phyloP scores from a whole-genome alignment of 2,113 vertebrate species.

The Anolis carolinensis region DNA sequence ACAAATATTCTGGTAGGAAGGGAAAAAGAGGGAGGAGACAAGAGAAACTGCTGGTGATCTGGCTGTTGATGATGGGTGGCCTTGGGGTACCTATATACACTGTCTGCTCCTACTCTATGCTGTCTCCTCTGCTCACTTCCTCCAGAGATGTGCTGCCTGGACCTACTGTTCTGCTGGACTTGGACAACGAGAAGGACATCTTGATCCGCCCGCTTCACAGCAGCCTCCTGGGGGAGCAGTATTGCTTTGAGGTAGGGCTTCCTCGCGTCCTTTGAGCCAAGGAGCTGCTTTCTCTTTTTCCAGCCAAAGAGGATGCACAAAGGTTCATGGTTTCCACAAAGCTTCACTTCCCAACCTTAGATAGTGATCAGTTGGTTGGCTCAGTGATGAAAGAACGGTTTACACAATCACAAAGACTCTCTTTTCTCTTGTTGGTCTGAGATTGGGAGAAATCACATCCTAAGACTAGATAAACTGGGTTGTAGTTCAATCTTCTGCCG shows the following conservation, averaged over 20 bases:
- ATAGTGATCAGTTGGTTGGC: not conserved
- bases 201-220: constrained; percentile 87
- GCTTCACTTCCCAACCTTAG: not conserved
- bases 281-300: too few relatives aligned
- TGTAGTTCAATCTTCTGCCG: not conserved
- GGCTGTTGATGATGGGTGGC: not conserved
- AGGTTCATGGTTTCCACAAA: not conserved
- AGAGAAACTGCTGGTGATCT: too few relatives aligned
- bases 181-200: constrained; percentile 81
- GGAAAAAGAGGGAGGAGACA: too few relatives aligned
- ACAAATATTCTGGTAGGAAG: too few relatives aligned
- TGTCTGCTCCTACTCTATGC: not conserved
- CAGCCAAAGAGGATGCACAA: too few relatives aligned
- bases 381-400: not conserved
- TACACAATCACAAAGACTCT: not conserved
- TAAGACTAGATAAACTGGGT: not conserved
- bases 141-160: constrained; percentile 44
- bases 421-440: not conserved
- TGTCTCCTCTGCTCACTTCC: not conserved
- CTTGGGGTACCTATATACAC: too few relatives aligned
- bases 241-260: constrained; percentile 88
- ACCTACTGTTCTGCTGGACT: constrained; percentile 77
- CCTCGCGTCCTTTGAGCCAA: not conserved
- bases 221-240: constrained; percentile 89
- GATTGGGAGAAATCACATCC: not conserved